phyloP scores from a whole-genome alignment of 2,113 vertebrate species.

The Theristicus caerulescens region DNA sequence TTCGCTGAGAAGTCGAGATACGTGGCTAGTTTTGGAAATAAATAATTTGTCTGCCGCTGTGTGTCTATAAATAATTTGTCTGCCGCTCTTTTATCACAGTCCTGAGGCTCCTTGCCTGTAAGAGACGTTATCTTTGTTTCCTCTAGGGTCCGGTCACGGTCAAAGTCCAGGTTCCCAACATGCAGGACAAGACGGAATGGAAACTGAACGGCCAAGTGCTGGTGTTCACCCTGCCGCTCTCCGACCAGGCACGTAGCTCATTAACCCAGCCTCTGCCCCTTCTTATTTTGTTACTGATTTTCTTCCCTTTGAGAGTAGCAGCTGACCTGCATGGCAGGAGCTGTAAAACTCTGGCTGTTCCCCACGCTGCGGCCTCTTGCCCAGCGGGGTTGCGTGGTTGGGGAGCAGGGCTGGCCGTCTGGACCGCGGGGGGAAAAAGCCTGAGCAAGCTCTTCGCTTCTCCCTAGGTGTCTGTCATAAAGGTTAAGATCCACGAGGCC shows the following conservation, averaged over 20 bases:
- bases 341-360: not conserved
- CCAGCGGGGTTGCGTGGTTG: not conserved
- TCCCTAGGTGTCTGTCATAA: slow-evolving; percentile 94
- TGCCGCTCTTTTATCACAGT: not conserved
- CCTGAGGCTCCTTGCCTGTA: not conserved
- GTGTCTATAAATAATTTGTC: not conserved
- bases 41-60: not conserved
- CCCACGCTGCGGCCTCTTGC: not conserved
- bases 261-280: not conserved
- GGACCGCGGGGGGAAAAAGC: no score
- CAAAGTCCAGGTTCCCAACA: slow-evolving; percentile 98
- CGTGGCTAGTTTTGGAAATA: not conserved
- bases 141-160: slow-evolving; percentile 92
- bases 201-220: slow-evolving; percentile 93
- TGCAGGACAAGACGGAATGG: slow-evolving; percentile 99
- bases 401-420: not conserved
- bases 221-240: slow-evolving; percentile 93
- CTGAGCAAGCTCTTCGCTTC: not conserved
- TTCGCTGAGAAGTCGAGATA: not conserved
- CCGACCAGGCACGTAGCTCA: slow-evolving; percentile 86
- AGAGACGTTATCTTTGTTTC: not conserved
- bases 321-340: not conserved
- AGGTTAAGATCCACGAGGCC: slow-evolving; percentile 98
- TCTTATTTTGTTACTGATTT: fast-evolving
- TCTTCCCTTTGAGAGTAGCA: not conserved